Evolutionary conservation across 2,888 invertebrate genomes (phyloP), one percentile per base, ranked within the genome.

Genomic region (Phania funesta): DNA sequence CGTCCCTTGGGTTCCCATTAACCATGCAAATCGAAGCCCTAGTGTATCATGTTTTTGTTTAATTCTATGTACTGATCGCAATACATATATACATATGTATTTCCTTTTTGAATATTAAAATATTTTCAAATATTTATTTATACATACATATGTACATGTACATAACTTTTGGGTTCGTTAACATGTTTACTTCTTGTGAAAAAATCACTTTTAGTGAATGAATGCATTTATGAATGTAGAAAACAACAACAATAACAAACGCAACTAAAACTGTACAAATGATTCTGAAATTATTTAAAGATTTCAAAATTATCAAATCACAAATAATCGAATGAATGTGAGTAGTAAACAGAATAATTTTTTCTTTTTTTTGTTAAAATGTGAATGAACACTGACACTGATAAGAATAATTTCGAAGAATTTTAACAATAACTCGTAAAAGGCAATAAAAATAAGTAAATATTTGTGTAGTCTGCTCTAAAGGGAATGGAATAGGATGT

Each of bases 161-260:
- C n/a, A n/a, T n/a, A n/a, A n/a, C n/a, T n/a, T 58, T 71, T 50
- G 48, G 38, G 35, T 46, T 24, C 54, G 20, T 74, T 54, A 54
- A 44, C 22, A 44, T 32, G 16, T 74, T 64, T 74, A 35, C 48
- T 32, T 56, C 52, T 41, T 56, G 26, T 32, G 13, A 46, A 56
- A 46, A 54, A 64, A 32, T 62, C 62, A 41, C 22, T 58, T 50
- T 67, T 29, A 60, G 58, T 76, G 58, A 67, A 58, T 76, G 46
- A 64, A 46, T 64, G 54, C 46, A 74, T 54, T 74, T 64, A 64
- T 74, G 73, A 74, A 74, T 74, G 73, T 46, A 74, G 22, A 50
- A 46, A 1, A 35, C 24, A 41, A 2, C 11, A 38, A 13, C 13
- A 2, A 41, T 13, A 29, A 46, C 32, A 24, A 70, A 26, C 41